Evolutionary conservation across 2,113 vertebrate species (phyloP).

Genomic region (Cebus imitator): DNA sequence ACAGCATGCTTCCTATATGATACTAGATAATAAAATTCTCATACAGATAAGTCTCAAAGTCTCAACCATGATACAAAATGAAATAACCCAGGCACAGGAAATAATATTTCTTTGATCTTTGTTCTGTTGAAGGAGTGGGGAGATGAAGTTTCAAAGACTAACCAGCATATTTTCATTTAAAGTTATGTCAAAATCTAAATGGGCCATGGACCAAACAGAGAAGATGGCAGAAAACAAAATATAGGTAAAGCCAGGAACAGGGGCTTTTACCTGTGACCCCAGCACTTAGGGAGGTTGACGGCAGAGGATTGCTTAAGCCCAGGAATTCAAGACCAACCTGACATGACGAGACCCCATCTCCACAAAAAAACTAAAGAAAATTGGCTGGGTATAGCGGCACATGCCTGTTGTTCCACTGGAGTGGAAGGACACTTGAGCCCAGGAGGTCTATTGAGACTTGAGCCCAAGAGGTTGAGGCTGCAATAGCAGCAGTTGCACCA

Average conservation of each 20-base stretch:
- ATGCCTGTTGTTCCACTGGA: too few relatives aligned
- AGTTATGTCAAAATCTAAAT: neutral
- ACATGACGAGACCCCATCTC: too few relatives aligned
- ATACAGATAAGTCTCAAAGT: neutral
- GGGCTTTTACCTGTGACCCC: too few relatives aligned
- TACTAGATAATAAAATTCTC: neutral
- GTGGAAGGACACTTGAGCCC: too few relatives aligned
- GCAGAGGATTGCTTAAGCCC: too few relatives aligned
- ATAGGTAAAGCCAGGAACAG: neutral
- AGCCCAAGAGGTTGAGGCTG: too few relatives aligned
- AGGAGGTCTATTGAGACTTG: too few relatives aligned
- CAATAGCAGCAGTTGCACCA: too few relatives aligned
- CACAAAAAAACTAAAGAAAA: too few relatives aligned
- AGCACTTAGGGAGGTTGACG: too few relatives aligned
- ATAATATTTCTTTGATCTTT: neutral
- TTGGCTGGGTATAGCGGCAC: too few relatives aligned
- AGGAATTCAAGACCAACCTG: too few relatives aligned
- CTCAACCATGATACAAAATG: neutral
- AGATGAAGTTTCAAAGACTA: neutral
- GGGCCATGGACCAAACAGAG: neutral
- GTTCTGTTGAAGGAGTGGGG: neutral
- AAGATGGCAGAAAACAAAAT: neutral
- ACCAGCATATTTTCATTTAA: neutral
- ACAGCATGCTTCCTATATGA: neutral
- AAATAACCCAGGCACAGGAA: neutral